Percentiles rank a stretch among this genome's conserved stretches.
Evolutionary conservation across 2,888 invertebrate species (phyloP).

Genomic region (Rhodophaea formosa): DNA sequence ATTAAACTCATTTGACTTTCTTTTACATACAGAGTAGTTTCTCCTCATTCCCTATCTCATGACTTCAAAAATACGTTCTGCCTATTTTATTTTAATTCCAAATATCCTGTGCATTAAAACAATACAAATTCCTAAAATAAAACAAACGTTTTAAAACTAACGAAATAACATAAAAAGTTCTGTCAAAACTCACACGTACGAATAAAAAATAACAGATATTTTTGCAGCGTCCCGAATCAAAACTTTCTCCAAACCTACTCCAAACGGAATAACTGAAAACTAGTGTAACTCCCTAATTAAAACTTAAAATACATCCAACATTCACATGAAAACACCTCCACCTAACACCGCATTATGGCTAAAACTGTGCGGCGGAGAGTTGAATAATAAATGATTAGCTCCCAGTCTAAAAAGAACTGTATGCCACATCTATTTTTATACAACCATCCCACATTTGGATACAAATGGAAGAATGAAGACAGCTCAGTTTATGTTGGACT

Average conservation of each 20-base stretch:
- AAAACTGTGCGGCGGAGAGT: constrained; percentile 4
- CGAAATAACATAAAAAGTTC: background rate
- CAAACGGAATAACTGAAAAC: background rate
- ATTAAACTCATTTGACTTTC: too few species aligned
- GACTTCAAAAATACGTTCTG: background rate
- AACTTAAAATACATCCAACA: constrained; percentile 7
- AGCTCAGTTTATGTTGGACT: constrained; percentile 18
- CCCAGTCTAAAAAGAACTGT: constrained; percentile 2
- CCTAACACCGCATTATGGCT: constrained; percentile 11
- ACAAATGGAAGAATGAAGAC: constrained; percentile 1
- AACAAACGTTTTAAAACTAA: too few species aligned
- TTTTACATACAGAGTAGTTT: too few species aligned
- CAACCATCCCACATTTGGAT: background rate
- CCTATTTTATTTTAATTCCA: background rate
- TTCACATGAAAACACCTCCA: constrained; percentile 12
- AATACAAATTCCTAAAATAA: too few species aligned
- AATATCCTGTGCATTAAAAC: too few species aligned
- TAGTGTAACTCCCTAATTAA: background rate
- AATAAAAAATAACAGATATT: background rate
- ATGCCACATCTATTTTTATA: constrained; percentile 8
- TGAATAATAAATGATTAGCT: constrained; percentile 18
- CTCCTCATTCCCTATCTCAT: too few species aligned
- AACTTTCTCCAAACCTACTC: background rate
- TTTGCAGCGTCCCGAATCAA: background rate
- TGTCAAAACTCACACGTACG: background rate